Evolutionary conservation across 2,888 invertebrate species (phyloP).

Genomic region (Willowsia nigromaculata): DNA sequence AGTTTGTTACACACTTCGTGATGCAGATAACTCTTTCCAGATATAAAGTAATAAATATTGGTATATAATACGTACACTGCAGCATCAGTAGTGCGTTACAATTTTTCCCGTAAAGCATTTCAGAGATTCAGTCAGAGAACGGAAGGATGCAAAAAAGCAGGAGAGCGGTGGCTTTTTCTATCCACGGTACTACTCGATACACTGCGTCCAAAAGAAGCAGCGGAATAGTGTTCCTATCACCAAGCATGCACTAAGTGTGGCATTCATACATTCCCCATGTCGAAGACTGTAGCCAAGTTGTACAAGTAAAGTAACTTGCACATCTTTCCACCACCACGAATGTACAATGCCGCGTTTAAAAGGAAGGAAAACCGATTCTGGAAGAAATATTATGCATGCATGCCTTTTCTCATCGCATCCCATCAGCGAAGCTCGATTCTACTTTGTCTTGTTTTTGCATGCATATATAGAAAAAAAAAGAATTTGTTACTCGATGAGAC

Average conservation of each 20-base stretch:
- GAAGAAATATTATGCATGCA: constrained; percentile 64
- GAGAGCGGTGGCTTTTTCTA: background rate
- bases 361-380: constrained; percentile 32
- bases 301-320: constrained; percentile 32
- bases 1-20: constrained; percentile 56
- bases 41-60: constrained; percentile 40
- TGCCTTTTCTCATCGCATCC: constrained; percentile 56
- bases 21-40: constrained; percentile 56
- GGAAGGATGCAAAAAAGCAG: constrained; percentile 44
- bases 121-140: constrained; percentile 23
- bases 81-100: constrained; percentile 31
- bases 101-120: constrained; percentile 1
- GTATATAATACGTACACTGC: background rate
- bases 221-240: background rate
- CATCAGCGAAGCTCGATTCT: constrained; percentile 38
- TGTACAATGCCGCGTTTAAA: background rate
- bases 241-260: constrained; percentile 30
- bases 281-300: constrained; percentile 1
- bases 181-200: background rate
- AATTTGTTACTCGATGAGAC: constrained; percentile 61
- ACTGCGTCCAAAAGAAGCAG: background rate
- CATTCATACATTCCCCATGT: constrained; percentile 15
- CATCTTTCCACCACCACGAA: background rate
- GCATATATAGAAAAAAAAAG: constrained; percentile 42
- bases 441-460: constrained; percentile 26